These are phyloP conservation scores for Aporophyla nigra DNA, from an alignment of 2,888 invertebrate species.

Conservation along the genomic window DNA sequence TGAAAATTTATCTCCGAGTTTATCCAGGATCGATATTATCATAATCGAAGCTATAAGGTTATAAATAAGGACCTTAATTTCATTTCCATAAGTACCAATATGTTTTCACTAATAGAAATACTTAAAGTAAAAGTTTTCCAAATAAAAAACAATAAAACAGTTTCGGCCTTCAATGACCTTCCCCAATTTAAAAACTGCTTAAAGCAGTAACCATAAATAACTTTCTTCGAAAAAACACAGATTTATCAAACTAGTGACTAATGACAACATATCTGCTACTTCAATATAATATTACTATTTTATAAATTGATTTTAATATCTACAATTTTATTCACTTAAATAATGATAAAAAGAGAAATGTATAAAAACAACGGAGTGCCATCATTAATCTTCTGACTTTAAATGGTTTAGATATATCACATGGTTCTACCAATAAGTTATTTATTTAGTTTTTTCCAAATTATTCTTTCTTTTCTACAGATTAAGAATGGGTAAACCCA, in stretches of 20 bases:
- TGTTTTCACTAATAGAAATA: neutral
- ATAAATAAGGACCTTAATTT: neutral
- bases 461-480: slow-evolving; percentile 20
- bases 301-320: slow-evolving; percentile 9
- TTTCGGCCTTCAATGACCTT: slow-evolving; percentile 54
- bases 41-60: neutral
- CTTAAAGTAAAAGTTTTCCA: neutral
- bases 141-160: slow-evolving; percentile 20
- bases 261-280: slow-evolving; percentile 27
- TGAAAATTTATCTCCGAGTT: neutral
- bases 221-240: slow-evolving; percentile 37
- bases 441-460: slow-evolving; percentile 8
- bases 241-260: slow-evolving; percentile 27
- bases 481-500: slow-evolving; percentile 59
- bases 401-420: slow-evolving; percentile 42
- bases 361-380: slow-evolving; percentile 23
- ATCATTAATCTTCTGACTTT: slow-evolving; percentile 53
- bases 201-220: slow-evolving; percentile 29
- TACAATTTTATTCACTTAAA: slow-evolving; percentile 21
- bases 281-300: slow-evolving; percentile 11
- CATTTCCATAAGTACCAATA: neutral
- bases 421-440: slow-evolving; percentile 11
- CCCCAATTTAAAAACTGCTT: slow-evolving; percentile 1
- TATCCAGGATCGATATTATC: neutral
- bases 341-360: slow-evolving; percentile 30